Base-by-base conservation (phyloP, 2,888 invertebrate genomes). In the Cataglyphis cursor region DNA sequence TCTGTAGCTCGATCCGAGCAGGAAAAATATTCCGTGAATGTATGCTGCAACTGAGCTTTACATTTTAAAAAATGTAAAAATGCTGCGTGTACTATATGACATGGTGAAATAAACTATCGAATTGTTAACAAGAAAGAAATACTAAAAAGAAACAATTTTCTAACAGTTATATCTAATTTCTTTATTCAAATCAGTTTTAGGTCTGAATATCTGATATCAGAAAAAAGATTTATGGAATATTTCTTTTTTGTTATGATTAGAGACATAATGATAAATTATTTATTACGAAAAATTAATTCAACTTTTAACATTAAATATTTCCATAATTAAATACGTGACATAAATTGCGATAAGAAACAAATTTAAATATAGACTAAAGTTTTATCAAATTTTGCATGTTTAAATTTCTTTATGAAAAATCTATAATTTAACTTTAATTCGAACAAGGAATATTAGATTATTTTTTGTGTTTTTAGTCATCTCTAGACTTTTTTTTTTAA, bases 261-360 rank as follows among this genome's bases (percentile, higher is more conserved):
- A 10, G 12, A n/a, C 12, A 24, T 61, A 61, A 31, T 31, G 28
- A 28, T 5, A 59, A n/a, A 41, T 44, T 41, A 54, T 44, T 54
- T 38, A 9, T 44, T 44, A n/a, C 9, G 59, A 61, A 6, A 4
- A 18, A 18, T 73, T 64, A 51, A 1, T 51, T 64, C 0, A 24
- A 28, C 54, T 65, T 21, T 8, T 8, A 75, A 28, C n/a, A 51
- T 65, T 24, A 54, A 76, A 76, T 65, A 65, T 38, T 76, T 76
- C 18, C 18, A 24, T 48, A 75, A 62, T 64, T 54, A 54, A 64
- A 38, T 15, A n/a, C n/a, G 5, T 65, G 54, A 38, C 12, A 24
- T 24, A 35, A 64, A 65, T 65, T 65, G 6, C 6, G 24, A 65
- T 64, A n/a, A 51, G 3, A 24, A 38, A 35, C 28, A 51, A 75